phyloP scores from a whole-genome alignment of 2,797 vertebrate species.

The Rhyacichthys aspro region DNA sequence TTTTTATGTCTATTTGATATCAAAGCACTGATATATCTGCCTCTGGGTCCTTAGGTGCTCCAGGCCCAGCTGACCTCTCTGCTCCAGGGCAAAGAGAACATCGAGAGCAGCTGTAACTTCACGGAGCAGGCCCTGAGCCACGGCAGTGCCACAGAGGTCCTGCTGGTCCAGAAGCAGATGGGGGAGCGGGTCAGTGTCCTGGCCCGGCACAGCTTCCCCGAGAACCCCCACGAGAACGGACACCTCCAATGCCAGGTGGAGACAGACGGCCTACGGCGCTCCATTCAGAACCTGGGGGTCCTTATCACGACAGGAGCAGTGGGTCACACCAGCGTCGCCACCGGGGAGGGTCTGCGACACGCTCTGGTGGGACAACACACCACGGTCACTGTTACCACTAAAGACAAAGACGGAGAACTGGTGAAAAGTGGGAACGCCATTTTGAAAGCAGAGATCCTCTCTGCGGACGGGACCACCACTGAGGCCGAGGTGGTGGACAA shows the following conservation, averaged over 20 bases:
- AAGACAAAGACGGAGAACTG: conserved; percentile 93
- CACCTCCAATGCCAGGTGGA: conserved; percentile 91
- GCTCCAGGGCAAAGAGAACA: conserved; percentile 92
- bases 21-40: too few species aligned
- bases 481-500: conserved; percentile 89
- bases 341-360: conserved; percentile 92
- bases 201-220: conserved; percentile 88
- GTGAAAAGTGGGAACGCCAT: conserved; percentile 90
- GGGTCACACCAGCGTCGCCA: conserved; percentile 90
- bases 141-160: conserved; percentile 84
- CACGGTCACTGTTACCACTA: conserved; percentile 92
- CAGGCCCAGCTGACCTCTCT: conserved; percentile 87
- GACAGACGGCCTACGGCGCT: conserved; percentile 89
- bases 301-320: conserved; percentile 92
- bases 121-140: conserved; percentile 90
- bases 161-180: conserved; percentile 96
- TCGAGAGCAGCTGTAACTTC: conserved; percentile 93
- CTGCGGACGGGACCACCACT: conserved; percentile 75
- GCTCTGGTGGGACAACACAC: conserved; percentile 88
- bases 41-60: conserved; percentile 79
- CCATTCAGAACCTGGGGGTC: conserved; percentile 92
- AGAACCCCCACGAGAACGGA: conserved; percentile 90
- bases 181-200: conserved; percentile 88
- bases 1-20: too few species aligned
- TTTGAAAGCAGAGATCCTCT: conserved; percentile 84